Evolutionary conservation across 1,140 invertebrate species (phyloP), one percentile per base, ranked within the genome.

Genomic region (Calephelis virginiensis): DNA sequence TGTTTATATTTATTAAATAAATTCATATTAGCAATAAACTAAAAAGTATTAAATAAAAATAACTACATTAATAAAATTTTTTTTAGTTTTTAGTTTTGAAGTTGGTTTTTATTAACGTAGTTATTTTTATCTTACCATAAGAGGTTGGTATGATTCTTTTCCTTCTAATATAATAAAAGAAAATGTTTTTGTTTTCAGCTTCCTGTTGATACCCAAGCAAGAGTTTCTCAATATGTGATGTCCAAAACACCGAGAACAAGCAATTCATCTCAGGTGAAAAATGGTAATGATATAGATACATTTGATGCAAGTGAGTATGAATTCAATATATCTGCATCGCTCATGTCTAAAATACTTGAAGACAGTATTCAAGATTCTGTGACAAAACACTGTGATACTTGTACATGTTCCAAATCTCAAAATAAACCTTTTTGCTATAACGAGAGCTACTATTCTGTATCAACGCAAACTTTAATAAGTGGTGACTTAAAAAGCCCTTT

Each of bases 271-370:
- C 85, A 88, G 53, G 83, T 86, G 1, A 87, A 89, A 71, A 86
- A 82, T 74, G 80, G 81, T 53, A 92, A 92, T 72, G 83, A 84
- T n/a, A 81, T 84, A 73, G 81, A 92, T 63, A 92, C 79, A 71
- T 88, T 82, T 72, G 91, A 81, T 77, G 80, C 90, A 45, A 81
- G 86, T 72, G 93, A 93, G 75, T 93, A 94, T 74, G 92, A 92
- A 17, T 97, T 97, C 69, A 95, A 96, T 75, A 97, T 99, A 28
- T 98, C 97, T 9, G 97, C 97, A 45, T 95, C 97, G 12, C 95
- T 98, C 60, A 97, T 99, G 94, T 97, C 97, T 4, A 97, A 98
- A 93, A 96, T 98, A 56, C 92, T 99, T 40, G 96, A 98, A 83
- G 97, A 98, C 72, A 93, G 93, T 80, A 95, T 93, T 82, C 96